Percentiles rank a stretch among this genome's conserved stretches.
These are phyloP conservation scores for Balanococcus diminutus DNA, from an alignment of 2,888 invertebrate genomes.

Conservation along the genomic window DNA sequence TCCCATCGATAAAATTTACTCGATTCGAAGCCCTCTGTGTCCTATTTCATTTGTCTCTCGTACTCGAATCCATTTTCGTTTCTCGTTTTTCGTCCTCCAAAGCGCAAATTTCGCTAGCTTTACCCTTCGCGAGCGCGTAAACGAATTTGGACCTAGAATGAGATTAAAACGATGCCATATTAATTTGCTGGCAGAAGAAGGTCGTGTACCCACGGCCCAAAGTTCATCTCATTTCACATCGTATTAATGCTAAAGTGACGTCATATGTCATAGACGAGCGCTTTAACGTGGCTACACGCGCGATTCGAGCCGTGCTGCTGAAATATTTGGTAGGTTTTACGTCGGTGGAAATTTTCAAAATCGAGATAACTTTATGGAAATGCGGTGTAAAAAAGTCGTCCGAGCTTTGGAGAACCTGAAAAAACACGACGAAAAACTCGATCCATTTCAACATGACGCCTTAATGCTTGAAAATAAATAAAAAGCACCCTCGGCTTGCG, in stretches of 20 bases:
- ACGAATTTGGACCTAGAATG: not conserved
- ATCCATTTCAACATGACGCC: slow-evolving; percentile 1
- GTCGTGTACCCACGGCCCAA: not conserved
- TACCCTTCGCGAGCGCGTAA: not conserved
- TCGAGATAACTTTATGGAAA: not conserved
- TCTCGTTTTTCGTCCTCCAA: not conserved
- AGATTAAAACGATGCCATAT: not conserved
- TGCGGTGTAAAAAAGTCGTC: not conserved
- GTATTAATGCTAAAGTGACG: not conserved
- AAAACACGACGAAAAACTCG: not conserved
- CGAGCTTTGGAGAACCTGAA: not conserved
- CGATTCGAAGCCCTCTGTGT: not conserved
- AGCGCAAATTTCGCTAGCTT: not conserved
- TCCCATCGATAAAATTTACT: not conserved
- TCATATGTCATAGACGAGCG: not conserved
- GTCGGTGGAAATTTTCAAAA: not conserved
- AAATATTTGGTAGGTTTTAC: not conserved
- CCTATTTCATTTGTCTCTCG: not conserved
- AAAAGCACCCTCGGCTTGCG: slow-evolving; percentile 18
- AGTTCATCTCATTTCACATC: not conserved
- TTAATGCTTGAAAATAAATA: slow-evolving; percentile 5
- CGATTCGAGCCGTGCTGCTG: not conserved
- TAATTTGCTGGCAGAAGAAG: not conserved
- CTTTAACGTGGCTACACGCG: not conserved
- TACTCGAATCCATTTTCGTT: too few species aligned